Evolutionary conservation across 2,113 vertebrate species (phyloP), one percentile per base, ranked within the genome.

Genomic region (Apistogramma diplotaenia): DNA sequence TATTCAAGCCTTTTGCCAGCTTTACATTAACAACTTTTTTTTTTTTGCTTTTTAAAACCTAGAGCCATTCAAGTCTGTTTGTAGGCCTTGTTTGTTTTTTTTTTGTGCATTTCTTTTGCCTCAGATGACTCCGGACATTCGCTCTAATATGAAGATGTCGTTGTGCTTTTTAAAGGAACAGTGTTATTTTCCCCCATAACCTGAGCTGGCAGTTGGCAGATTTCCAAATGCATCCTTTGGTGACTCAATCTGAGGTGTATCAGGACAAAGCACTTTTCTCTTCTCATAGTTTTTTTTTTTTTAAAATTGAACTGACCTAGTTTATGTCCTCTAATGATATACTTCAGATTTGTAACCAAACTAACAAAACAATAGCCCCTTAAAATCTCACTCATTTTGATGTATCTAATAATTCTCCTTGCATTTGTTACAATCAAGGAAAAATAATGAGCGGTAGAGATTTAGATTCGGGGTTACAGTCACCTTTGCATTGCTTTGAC

Each of bases 231-330:
- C 87, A 77, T 87, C 73, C 9, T 93, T 87, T 65, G 83, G 74
- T 79, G 85, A 86, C 81, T 70, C 88, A 85, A 93, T 94, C 91
- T 95, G 91, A 92, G 85, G 89, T 88, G 76, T 86, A 73, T 94
- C 86, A 75, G 85, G 90, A 94, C 82, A 70, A 93, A 95, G 95
- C 95, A 96, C 95, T 96, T 96, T 95, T 77, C 16, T 60, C 56
- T 74, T 40, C 43, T 70, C 2, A 13, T 49, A 49, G 40, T 76
- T 76, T 67, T 19, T 43, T 81, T 90, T 81, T 90, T 53, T 19
- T 27, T 37, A n/a, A n/a, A n/a, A n/a, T n/a, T 57, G 2, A 81
- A 80, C 27, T 53, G 54, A 85, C 75, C 54, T 53, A 84, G 88
- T 83, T 89, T 55, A 90, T 8, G 57, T 91, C 80, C 74, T 79